Evolutionary conservation across 1,140 invertebrate genomes (phyloP).

Genomic region (Helicoverpa zea): DNA sequence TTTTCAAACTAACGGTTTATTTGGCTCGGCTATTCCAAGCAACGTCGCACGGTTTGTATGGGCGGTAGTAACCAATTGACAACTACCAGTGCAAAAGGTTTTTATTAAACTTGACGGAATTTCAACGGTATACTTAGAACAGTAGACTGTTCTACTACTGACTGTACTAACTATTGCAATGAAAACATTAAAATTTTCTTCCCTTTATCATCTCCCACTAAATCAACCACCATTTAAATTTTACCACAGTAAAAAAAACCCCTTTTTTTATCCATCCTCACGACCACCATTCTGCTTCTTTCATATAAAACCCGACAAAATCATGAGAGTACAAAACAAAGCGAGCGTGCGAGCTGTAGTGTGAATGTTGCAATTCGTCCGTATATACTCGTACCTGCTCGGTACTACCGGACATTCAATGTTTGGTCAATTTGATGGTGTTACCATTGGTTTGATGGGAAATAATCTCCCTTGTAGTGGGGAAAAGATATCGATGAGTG

Average conservation of each 20-base stretch:
- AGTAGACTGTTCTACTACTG: too few species aligned
- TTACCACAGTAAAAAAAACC: not conserved
- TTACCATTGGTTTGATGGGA: slow-evolving; percentile 37
- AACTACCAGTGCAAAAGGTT: too few species aligned
- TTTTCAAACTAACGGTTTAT: too few species aligned
- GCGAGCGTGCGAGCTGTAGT: slow-evolving; percentile 26
- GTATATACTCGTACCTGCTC: slow-evolving; percentile 42
- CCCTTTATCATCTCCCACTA: not conserved
- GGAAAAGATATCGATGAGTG: too few species aligned
- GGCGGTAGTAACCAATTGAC: too few species aligned
- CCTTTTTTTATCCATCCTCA: slow-evolving; percentile 4
- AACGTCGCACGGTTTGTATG: too few species aligned
- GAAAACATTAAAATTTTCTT: too few species aligned
- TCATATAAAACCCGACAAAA: slow-evolving; percentile 55
- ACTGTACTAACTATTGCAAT: too few species aligned
- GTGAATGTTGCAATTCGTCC: slow-evolving; percentile 51
- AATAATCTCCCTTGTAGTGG: too few species aligned
- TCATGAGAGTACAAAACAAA: slow-evolving; percentile 51
- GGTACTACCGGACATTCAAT: slow-evolving; percentile 44
- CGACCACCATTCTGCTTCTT: slow-evolving; percentile 15
- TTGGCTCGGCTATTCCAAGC: too few species aligned
- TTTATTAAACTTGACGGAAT: too few species aligned
- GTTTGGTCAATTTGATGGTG: slow-evolving; percentile 55
- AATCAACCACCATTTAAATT: not conserved
- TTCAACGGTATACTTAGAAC: too few species aligned